A percentile compares a stretch with the other conserved stretches of the same genome.
phyloP scores from a whole-genome alignment of 2,113 vertebrate genomes.

The Grammomys surdaster region DNA sequence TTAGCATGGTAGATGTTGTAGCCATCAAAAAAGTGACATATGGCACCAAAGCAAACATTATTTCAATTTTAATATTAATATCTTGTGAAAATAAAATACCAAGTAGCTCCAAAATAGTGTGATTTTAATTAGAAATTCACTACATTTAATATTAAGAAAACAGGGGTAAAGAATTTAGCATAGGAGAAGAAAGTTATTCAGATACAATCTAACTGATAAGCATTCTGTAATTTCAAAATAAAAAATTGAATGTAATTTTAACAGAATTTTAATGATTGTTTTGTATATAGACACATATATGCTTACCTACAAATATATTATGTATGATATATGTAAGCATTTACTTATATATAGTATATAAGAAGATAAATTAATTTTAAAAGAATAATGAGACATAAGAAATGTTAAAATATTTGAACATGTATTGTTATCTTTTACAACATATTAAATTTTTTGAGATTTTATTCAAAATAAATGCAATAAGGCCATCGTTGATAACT shows the following conservation, averaged over 20 bases:
- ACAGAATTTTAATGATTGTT: neutral
- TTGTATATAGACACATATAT: neutral
- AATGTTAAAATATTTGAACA: neutral
- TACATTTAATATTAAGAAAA: constrained; percentile 39
- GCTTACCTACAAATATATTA: neutral
- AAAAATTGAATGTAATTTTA: neutral
- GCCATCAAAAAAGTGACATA: neutral
- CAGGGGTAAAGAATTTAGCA: constrained; percentile 73
- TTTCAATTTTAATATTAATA: constrained; percentile 36
- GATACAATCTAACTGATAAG: constrained; percentile 60
- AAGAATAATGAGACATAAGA: neutral
- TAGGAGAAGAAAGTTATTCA: constrained; percentile 67
- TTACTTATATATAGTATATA: neutral
- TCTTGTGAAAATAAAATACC: constrained; percentile 54
- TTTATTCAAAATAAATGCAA: neutral
- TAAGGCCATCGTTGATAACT: constrained; percentile 82
- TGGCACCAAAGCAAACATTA: neutral
- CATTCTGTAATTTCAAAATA: no score
- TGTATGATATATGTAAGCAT: neutral
- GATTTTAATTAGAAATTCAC: neutral
- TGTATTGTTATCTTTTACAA: neutral
- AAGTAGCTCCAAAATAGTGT: neutral
- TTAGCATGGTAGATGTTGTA: neutral
- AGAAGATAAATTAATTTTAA: neutral
- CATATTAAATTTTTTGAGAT: neutral